These are phyloP conservation scores for Ooceraea biroi DNA, from an alignment of 1,140 invertebrate species.

Conservation along the genomic window DNA sequence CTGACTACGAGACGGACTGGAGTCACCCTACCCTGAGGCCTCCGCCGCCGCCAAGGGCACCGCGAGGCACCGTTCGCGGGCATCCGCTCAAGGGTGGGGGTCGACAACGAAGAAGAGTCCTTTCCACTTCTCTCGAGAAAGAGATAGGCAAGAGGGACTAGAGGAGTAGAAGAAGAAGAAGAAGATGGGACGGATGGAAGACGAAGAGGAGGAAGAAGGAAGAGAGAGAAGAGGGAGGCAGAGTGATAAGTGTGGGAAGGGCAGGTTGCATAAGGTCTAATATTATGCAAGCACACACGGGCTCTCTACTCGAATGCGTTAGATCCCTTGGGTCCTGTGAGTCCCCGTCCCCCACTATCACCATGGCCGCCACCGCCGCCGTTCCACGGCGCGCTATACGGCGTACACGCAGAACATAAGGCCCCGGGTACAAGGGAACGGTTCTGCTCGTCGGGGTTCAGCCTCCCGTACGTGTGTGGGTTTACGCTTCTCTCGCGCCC, in stretches of 20 bases:
- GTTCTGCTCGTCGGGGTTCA: constrained; percentile 70
- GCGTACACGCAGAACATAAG: constrained; percentile 73
- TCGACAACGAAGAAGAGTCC: constrained; percentile 54
- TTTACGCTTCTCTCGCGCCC: constrained; percentile 62
- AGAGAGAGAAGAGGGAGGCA: constrained; percentile 72
- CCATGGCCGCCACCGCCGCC: background rate
- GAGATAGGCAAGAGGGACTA: constrained; percentile 25
- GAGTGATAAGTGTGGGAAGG: constrained; percentile 87
- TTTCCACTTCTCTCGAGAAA: constrained; percentile 32
- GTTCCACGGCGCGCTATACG: constrained; percentile 63
- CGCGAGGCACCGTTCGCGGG: constrained; percentile 71
- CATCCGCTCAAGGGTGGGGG: constrained; percentile 51
- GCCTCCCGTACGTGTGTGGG: constrained; percentile 64
- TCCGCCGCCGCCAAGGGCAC: constrained; percentile 78
- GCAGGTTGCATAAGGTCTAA: constrained; percentile 85
- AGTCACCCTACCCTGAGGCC: constrained; percentile 77
- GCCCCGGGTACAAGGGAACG: constrained; percentile 71
- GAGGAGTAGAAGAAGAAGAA: constrained; percentile 6
- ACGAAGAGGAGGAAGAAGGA: constrained; percentile 29
- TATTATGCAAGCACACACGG: constrained; percentile 84
- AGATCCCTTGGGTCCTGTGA: constrained; percentile 75
- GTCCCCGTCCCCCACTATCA: constrained; percentile 10
- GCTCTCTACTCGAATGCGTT: constrained; percentile 81
- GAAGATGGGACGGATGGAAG: too few species aligned
- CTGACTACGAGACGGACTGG: constrained; percentile 33